Percentiles rank a stretch among this genome's conserved stretches.
Conservation (phyloP, 2,113 vertebrate genomes). For the Actenoides lindsayi region DNA sequence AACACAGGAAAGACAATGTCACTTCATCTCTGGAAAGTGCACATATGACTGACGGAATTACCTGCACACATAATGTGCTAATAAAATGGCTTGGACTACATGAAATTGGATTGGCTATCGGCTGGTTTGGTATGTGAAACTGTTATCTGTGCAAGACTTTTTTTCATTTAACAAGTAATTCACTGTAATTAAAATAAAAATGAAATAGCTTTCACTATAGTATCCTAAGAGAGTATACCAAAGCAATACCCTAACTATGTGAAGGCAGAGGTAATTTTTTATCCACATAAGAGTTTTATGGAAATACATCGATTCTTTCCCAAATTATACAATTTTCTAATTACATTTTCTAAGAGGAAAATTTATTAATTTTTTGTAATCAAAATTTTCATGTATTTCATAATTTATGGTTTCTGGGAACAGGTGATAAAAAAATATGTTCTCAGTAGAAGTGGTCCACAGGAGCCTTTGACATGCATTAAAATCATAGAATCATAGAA, state of each 20-base stretch:
- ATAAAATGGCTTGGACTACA: neutral
- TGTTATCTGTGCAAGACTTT: conserved; percentile 15
- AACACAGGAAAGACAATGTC: conserved; percentile 25
- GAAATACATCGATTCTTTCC: conserved; percentile 53
- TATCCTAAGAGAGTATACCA: conserved; percentile 60
- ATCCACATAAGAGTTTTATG: conserved; percentile 55
- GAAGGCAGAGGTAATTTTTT: conserved; percentile 60
- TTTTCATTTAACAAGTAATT: conserved; percentile 61
- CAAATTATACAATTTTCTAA: conserved; percentile 16
- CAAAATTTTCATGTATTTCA: neutral
- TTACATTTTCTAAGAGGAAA: conserved; percentile 11
- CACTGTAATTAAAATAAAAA: conserved; percentile 75
- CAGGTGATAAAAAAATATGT: conserved; percentile 2
- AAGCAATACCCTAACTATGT: conserved; percentile 19
- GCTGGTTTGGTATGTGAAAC: neutral
- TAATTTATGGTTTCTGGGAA: conserved; percentile 27
- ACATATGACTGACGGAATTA: conserved; percentile 10
- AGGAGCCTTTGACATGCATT: neutral
- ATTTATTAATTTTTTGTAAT: neutral
- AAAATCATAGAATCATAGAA: too few species aligned
- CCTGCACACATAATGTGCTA: conserved; percentile 28
- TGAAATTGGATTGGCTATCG: conserved; percentile 39
- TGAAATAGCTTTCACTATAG: conserved; percentile 63
- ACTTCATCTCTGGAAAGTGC: conserved; percentile 19
- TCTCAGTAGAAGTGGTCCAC: neutral